Evolutionary conservation across 2,113 vertebrate species (phyloP), one percentile per base, ranked within the genome.

Genomic region (Pipra filicauda): DNA sequence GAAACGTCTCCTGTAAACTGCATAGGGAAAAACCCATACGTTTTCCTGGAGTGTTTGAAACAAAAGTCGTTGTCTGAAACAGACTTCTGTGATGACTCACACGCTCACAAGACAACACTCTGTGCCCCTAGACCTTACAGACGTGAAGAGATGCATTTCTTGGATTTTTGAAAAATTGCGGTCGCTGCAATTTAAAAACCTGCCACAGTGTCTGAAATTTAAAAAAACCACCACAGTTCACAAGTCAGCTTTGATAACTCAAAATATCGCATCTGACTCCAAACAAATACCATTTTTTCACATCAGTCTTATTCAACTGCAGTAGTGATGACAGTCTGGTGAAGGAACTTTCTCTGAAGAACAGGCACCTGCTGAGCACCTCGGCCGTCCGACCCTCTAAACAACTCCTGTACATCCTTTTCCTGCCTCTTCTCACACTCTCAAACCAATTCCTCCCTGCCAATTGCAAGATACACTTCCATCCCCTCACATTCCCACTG

Each of bases 341-440:
- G 70, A 44, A 87, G 65, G 27, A 71, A 22, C 21, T 22, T 54
- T 19, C 43, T 37, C 43, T 72, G 71, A 52, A 44, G 27, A 59
- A 23, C 10, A 78, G 55, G 43, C 2, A 31, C 17, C 46, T 21
- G 11, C 15, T 0, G 3, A 90, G 78, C 31, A 64, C 7, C n/a
- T 24, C 0, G 0, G 46, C 35, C 46, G 51, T 7, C 28, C 0
- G 0, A 77, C 51, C 55, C 76, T 24, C 62, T 23, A 31, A 51
- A 31, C 21, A 70, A 3, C 17, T 26, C 41, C 64, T 67, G 39
- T 20, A 6, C 15, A 33, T 44, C 71, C 27, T 73, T 85, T 39
- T 79, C 61, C 54, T 65, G 37, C 88, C 28, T 54, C 55, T 37
- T 43, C 55, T 64, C 35, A 30, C 16, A 7, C 31, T 54, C 65